phyloP scores from a whole-genome alignment of 2,888 invertebrate species.

The Lamellibrachia satsuma region DNA sequence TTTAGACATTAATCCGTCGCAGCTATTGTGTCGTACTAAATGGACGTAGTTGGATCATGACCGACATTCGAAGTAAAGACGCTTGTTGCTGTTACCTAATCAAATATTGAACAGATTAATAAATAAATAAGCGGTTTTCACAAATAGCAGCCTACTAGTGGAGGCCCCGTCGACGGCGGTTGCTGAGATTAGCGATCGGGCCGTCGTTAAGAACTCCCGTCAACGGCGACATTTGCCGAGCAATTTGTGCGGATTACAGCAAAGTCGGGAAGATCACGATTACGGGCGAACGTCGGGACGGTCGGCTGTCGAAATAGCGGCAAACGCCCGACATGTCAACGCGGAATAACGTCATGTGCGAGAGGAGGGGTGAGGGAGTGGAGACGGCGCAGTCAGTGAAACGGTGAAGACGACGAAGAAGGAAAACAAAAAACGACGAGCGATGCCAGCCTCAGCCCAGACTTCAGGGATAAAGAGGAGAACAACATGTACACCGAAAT shows the following conservation, averaged over 20 bases:
- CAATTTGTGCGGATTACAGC: slow-evolving; percentile 12
- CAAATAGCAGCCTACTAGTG: neutral
- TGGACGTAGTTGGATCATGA: neutral
- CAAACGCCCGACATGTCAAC: neutral
- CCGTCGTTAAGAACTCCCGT: neutral
- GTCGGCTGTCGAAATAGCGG: neutral
- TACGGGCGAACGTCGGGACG: neutral
- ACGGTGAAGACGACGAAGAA: no score
- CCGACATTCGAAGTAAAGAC: neutral
- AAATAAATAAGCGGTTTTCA: slow-evolving; percentile 13
- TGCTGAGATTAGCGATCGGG: neutral
- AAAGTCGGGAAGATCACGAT: slow-evolving; percentile 3
- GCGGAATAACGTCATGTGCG: no score
- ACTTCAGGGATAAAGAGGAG: no score
- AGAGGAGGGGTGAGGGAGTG: no score
- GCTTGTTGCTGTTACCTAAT: neutral
- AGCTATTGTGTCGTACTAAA: neutral
- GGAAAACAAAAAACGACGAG: no score
- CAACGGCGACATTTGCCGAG: neutral
- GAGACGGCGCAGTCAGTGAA: no score
- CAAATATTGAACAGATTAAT: slow-evolving; percentile 11
- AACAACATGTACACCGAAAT: no score
- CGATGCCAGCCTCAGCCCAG: no score
- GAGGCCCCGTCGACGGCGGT: neutral
- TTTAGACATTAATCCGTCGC: neutral